Evolutionary conservation across 1,140 invertebrate genomes (phyloP), one percentile per base, ranked within the genome.

Genomic region (Brachionus plicatilis): DNA sequence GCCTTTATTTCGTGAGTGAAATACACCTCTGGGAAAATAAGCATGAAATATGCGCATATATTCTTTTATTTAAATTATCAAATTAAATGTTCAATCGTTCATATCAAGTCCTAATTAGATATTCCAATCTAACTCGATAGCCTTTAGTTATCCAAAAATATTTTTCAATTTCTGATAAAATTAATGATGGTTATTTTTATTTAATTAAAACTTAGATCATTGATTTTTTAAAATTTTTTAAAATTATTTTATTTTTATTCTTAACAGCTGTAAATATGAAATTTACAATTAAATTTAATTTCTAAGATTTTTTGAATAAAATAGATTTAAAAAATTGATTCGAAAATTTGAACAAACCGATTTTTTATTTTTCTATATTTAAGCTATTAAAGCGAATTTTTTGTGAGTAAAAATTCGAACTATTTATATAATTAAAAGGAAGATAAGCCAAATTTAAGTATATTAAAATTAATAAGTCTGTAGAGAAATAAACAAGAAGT

Each of bases 1-100:
- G 33, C 27, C 53, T 60, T 60, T 60, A 68, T 68, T 68, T 68
- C 66, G 66, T 68, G 27, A 68, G 66, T 68, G 66, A 68, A 41
- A 68, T 68, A 68, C 66, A 68, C 66, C 33, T 68, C 33, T 12
- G 66, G 66, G 66, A 41, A 33, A 68, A 68, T 33, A 17, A 68
- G 33, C 27, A 68, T 68, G 33, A 68, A 33, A 60, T 60, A 60
- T 60, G 53, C 53, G 53, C 53, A 60, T 60, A 60, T 60, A 60
- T 60, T 60, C 53, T 60, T 60, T 60, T 60, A 60, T 60, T 60
- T 60, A 60, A 60, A 9, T 24, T 60, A 60, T 60, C 7, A 60
- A 60, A 60, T 60, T 60, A 60, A 60, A 60, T 60, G 53, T 60
- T 60, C 53, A 60, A 60, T 60, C 53, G 53, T 20, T 60, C 53